Evolutionary conservation across 2,888 invertebrate species (phyloP), one percentile per base, ranked within the genome.

Genomic region (Rugalucina vietnamica): DNA sequence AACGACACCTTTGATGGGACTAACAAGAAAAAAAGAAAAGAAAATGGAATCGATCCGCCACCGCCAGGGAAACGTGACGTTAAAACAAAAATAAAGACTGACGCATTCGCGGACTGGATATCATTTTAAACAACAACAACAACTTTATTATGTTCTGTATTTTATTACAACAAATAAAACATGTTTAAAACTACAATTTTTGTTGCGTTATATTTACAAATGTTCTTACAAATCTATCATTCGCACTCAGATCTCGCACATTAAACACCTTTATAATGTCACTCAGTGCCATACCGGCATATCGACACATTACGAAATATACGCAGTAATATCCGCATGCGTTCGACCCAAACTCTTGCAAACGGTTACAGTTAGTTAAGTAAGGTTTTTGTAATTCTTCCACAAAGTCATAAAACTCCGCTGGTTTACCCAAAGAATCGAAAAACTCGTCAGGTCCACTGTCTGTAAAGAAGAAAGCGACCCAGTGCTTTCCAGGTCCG

Each of bases 301-400:
- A n/a, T n/a, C n/a, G n/a, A n/a, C n/a, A n/a, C n/a, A n/a, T n/a
- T n/a, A n/a, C n/a, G n/a, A n/a, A n/a, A n/a, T n/a, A n/a, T n/a
- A n/a, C n/a, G n/a, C n/a, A n/a, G n/a, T n/a, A 81, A 3, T 39
- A 12, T 76, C 81, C 76, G 70, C 81, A 81, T 1, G 32, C 29
- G 18, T 80, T 54, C 2, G 80, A 80, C 1, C 50, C 29, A 37
- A 36, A 36, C 36, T 50, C 36, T 81, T 81, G 81, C 27, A 81
- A 21, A 1, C 24, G 71, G 36, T 81, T 49, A 1, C n/a, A 27
- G 1, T 5, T 75, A 8, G n/a, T n/a, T n/a, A n/a, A n/a, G n/a
- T n/a, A n/a, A n/a, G n/a, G n/a, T n/a, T n/a, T n/a, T n/a, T n/a
- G n/a, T n/a, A n/a, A n/a, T n/a, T n/a, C n/a, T n/a, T n/a, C n/a